A percentile compares a stretch with the other conserved stretches of the same genome.
Conservation (phyloP, 2,113 vertebrate genomes). For the Tragelaphus scriptus region DNA sequence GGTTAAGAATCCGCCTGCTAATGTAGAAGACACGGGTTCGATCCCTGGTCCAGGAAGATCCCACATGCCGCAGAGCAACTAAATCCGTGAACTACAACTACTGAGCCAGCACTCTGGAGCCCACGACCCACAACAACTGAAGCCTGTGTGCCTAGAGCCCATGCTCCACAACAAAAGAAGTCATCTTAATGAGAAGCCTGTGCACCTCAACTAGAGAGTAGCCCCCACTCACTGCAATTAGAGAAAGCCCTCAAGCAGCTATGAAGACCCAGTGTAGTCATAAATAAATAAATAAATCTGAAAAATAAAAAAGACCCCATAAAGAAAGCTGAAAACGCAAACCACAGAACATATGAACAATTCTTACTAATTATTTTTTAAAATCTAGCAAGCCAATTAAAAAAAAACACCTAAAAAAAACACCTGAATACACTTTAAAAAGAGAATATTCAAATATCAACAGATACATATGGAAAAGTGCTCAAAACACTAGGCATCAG, state of each 20-base stretch:
- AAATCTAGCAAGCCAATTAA: not conserved
- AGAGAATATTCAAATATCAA: not conserved
- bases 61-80: not conserved
- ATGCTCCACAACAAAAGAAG: not conserved
- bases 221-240: not conserved
- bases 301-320: not conserved
- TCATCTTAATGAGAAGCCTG: not conserved
- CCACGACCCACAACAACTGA: not conserved
- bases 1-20: not conserved
- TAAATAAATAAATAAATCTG: not conserved
- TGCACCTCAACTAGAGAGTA: not conserved
- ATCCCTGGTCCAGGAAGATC: not conserved
- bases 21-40: not conserved
- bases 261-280: not conserved
- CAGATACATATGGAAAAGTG: not conserved
- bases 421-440: not conserved
- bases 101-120: not conserved
- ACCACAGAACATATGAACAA: not conserved
- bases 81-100: not conserved
- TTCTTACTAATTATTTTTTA: not conserved
- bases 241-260: not conserved
- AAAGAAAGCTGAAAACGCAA: not conserved
- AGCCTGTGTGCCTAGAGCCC: not conserved
- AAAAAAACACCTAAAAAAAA: not conserved
- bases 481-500: not conserved